Percentiles rank a stretch among this genome's conserved stretches.
phyloP scores from a whole-genome alignment of 2,113 vertebrate species.

The Embiotoca jacksoni region DNA sequence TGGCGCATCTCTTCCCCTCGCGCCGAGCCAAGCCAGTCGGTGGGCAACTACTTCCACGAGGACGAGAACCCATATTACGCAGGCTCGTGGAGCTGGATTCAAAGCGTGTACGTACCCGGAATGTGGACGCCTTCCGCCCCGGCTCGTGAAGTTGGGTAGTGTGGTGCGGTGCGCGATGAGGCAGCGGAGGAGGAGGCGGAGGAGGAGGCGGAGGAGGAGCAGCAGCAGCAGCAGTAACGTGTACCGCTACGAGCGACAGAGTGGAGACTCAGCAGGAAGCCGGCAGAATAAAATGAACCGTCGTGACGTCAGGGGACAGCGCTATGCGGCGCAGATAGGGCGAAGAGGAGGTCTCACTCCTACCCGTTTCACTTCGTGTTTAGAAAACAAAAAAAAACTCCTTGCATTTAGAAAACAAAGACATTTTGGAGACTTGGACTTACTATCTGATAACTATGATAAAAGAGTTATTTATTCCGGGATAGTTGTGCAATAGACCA shows the following conservation, averaged over 20 bases:
- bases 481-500: too few relatives aligned
- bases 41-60: too few relatives aligned
- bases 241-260: conserved; percentile 2
- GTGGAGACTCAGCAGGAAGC: conserved; percentile 59
- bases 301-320: conserved; percentile 62
- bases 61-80: too few relatives aligned
- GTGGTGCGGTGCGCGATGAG: neutral
- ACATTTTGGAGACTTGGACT: too few relatives aligned
- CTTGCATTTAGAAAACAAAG: too few relatives aligned
- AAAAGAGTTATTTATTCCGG: too few relatives aligned
- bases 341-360: conserved; percentile 47
- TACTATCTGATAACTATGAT: too few relatives aligned
- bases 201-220: neutral
- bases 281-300: conserved; percentile 23
- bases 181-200: conserved; percentile 9
- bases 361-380: neutral
- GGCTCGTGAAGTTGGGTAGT: too few relatives aligned
- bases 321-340: conserved; percentile 28
- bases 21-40: too few relatives aligned
- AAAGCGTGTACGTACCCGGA: conserved; percentile 58
- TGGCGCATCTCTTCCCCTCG: conserved; percentile 32
- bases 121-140: conserved; percentile 18
- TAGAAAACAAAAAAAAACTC: too few relatives aligned
- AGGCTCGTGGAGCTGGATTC: too few relatives aligned
- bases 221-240: neutral